Base-by-base conservation (phyloP, 2,797 vertebrate genomes). In the Lutjanus argentimaculatus region DNA sequence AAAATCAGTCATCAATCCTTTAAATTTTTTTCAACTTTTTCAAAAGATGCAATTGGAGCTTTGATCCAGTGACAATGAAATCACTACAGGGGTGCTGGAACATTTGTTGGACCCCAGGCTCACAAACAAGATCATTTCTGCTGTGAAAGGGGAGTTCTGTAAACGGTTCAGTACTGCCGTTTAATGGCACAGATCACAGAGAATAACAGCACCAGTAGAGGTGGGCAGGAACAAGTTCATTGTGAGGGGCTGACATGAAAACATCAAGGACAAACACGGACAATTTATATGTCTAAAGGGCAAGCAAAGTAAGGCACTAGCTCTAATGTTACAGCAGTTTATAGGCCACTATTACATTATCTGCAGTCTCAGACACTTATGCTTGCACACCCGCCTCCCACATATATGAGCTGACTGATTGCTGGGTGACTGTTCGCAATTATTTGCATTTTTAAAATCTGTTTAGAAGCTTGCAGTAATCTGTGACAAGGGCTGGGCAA, bases 41-140 rank as follows among this genome's bases (percentile, higher is more conserved):
- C 67, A 84, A 63, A 58, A 40, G 43, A 40, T 67, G 52, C 51
- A 72, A 65, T 58, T 73, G 61, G 30, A 72, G 75, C 74, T 78
- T 65, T 80, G 45, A 82, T 75, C 51, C 21, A 67, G 72, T 57
- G 51, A 80, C 73, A 80, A 79, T 79, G 19, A 72, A 79, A 68
- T 72, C 43, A 57, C 63, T 40, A 21, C 56, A 53, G 52, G 22
- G 67, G 63, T n/a, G 62, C 30, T 13, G 25, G 49, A 53, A 61
- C 30, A 36, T 36, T 36, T 36, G 30, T 36, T 36, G 30, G 30
- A 36, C 68, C 13, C 45, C 52, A 62, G 53, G 49, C 55, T 67
- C 16, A 62, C 56, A 72, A 69, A 84, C 53, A 73, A 12, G 17
- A 52, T 49, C 0, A 25, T 66, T 72, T 76, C 45, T 42, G 64